phyloP scores from a whole-genome alignment of 2,113 vertebrate genomes.

The Catagonus wagneri region DNA sequence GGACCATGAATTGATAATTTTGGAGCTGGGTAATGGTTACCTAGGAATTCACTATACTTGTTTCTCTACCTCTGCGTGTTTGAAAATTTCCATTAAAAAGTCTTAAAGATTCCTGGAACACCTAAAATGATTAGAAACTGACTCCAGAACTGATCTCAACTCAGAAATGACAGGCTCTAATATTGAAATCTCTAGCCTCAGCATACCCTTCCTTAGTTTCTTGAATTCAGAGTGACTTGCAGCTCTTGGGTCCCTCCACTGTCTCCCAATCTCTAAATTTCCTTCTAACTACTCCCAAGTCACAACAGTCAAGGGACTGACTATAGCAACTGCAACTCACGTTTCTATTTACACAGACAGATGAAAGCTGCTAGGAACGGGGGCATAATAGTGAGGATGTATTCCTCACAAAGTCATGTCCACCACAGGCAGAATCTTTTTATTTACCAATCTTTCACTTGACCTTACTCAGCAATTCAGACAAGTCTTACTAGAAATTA shows the following conservation, averaged over 20 bases:
- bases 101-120: constrained; percentile 15
- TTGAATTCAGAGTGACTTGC: background rate
- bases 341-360: background rate
- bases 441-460: constrained; percentile 22
- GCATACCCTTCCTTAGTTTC: background rate
- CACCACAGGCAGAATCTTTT: background rate
- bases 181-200: constrained; percentile 6
- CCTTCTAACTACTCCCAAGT: background rate
- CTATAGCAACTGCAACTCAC: background rate
- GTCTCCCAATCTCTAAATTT: constrained; percentile 20
- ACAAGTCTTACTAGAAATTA: background rate
- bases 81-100: constrained; percentile 37
- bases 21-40: background rate
- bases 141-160: background rate
- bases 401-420: background rate
- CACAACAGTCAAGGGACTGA: background rate
- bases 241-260: background rate
- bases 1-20: background rate
- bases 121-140: background rate
- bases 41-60: background rate
- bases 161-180: background rate
- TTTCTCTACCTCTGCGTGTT: background rate
- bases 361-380: background rate
- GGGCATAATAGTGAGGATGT: background rate
- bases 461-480: background rate